Evolutionary conservation across 2,797 vertebrate genomes (phyloP).

Genomic region (Pachyuromys duprasi): DNA sequence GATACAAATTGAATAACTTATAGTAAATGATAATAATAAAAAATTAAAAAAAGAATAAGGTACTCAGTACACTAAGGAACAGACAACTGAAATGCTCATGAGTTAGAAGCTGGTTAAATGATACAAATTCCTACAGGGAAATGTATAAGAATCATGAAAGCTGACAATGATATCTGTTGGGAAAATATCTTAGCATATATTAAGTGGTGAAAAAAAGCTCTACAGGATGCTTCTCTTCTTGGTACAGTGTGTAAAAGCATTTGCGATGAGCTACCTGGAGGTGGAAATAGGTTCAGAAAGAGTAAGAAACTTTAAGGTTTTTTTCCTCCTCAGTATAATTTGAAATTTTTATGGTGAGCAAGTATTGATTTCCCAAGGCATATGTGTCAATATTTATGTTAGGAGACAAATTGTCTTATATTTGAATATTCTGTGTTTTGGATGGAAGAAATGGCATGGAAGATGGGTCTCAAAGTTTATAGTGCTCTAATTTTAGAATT

Average conservation of each 20-base stretch:
- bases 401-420: conserved; percentile 14
- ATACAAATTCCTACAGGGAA: background rate
- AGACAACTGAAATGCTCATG: background rate
- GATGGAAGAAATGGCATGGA: background rate
- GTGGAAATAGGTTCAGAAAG: conserved; percentile 9
- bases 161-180: background rate
- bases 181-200: background rate
- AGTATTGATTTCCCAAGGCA: conserved; percentile 17
- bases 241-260: background rate
- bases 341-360: conserved; percentile 42
- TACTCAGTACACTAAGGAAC: background rate
- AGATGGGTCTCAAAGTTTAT: background rate
- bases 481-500: conserved; percentile 36
- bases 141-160: conserved; percentile 7
- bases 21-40: too few species aligned
- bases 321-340: background rate
- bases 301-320: background rate
- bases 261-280: background rate
- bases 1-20: too few species aligned
- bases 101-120: conserved; percentile 22
- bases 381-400: conserved; percentile 42
- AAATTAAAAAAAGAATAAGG: background rate
- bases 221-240: background rate
- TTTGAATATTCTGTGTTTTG: conserved; percentile 32
- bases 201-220: background rate